phyloP scores from a whole-genome alignment of 1,140 invertebrate genomes.

The Drosophila seguyi region DNA sequence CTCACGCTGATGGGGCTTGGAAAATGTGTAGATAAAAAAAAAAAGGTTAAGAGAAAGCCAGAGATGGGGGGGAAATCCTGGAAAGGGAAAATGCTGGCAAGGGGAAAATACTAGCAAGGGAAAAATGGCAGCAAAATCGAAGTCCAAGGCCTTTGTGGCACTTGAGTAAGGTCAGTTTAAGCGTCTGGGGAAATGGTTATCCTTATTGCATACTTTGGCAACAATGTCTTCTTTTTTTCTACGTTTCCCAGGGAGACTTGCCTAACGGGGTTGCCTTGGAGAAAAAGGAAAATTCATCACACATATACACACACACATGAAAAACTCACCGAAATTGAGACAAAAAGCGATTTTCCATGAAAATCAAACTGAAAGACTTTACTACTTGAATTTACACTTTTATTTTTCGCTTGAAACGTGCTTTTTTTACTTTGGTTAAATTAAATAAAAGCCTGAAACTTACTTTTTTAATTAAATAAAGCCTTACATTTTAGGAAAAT shows the following conservation, averaged over 20 bases:
- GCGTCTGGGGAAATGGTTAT: conserved; percentile 77
- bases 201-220: conserved; percentile 66
- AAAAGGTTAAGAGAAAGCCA: not conserved
- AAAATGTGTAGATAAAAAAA: conserved; percentile 16
- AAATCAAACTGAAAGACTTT: not conserved
- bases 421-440: not conserved
- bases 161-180: conserved; percentile 77
- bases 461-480: no score
- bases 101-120: not conserved
- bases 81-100: not conserved
- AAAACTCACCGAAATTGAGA: conserved; percentile 8
- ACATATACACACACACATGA: not conserved
- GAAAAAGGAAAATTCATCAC: conserved; percentile 10
- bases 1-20: not conserved
- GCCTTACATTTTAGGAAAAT: no score
- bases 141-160: conserved; percentile 40
- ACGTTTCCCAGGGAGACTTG: conserved; percentile 9
- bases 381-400: no score
- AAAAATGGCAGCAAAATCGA: not conserved
- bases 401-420: not conserved
- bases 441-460: not conserved
- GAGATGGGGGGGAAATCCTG: no score
- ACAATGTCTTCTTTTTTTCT: conserved; percentile 33
- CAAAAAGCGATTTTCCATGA: not conserved
- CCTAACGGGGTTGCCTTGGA: conserved; percentile 38